These are phyloP conservation scores for Sebastes aleutianus DNA, from an alignment of 2,797 vertebrate species.

Conservation along the genomic window DNA sequence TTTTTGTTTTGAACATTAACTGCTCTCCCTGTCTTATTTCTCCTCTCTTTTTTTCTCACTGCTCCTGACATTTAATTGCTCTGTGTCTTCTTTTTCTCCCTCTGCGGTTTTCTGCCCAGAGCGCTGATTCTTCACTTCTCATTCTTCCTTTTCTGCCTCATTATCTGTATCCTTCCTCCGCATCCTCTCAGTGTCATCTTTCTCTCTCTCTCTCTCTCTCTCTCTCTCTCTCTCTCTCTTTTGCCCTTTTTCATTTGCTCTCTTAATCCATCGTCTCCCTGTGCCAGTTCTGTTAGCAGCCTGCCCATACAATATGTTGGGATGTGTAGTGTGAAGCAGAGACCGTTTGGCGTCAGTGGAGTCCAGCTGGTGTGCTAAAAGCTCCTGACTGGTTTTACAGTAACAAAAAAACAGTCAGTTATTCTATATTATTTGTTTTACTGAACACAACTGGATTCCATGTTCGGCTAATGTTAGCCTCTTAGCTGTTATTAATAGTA, in stretches of 20 bases:
- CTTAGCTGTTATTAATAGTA: too few species aligned
- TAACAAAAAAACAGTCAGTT: not conserved
- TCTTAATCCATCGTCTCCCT: not conserved
- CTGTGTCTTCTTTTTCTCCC: conserved; percentile 6
- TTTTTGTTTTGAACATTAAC: not conserved
- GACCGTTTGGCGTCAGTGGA: not conserved
- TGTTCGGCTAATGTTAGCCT: not conserved
- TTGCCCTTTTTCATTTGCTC: not conserved
- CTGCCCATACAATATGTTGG: not conserved
- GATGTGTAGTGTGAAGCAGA: not conserved
- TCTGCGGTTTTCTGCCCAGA: conserved; percentile 19
- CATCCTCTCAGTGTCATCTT: not conserved
- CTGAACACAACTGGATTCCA: not conserved
- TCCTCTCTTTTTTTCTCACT: not conserved
- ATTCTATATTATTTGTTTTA: not conserved
- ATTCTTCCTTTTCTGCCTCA: conserved; percentile 26
- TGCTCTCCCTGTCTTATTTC: not conserved
- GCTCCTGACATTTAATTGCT: conserved; percentile 25
- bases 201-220: not conserved
- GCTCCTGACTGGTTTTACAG: not conserved
- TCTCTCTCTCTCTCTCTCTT: not conserved
- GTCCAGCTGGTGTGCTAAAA: not conserved
- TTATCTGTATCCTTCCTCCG: conserved; percentile 30
- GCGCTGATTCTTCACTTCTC: conserved; percentile 12
- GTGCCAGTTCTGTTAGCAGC: not conserved